A percentile compares a stretch with the other conserved stretches of the same genome.
Conservation (phyloP, 2,797 vertebrate species). For the Eulemur albifrons region DNA sequence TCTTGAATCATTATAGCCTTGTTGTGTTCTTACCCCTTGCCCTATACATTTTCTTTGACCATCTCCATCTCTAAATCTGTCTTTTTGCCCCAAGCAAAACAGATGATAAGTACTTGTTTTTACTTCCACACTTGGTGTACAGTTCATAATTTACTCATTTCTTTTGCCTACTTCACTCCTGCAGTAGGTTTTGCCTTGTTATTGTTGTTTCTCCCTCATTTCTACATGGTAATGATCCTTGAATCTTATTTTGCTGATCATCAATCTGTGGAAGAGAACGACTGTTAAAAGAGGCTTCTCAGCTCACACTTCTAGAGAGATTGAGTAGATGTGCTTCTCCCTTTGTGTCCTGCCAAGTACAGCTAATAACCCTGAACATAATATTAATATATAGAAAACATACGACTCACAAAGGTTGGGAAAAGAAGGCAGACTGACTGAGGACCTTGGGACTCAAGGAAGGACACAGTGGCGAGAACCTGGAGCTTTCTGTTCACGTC, state of each 20-base stretch:
- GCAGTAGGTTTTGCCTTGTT: background rate
- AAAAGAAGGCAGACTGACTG: background rate
- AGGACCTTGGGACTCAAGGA: background rate
- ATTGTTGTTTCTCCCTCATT: background rate
- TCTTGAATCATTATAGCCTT: background rate
- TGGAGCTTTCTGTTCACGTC: background rate
- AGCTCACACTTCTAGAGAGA: background rate
- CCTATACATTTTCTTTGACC: background rate
- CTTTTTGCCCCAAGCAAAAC: background rate
- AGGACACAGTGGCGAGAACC: background rate
- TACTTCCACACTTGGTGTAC: background rate
- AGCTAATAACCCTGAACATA: background rate
- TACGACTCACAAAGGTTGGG: background rate
- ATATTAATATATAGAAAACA: background rate
- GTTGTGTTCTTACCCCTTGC: no score
- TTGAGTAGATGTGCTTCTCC: background rate
- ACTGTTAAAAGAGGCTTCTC: background rate
- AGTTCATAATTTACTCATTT: background rate
- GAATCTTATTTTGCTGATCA: background rate
- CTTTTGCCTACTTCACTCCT: background rate
- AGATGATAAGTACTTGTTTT: background rate
- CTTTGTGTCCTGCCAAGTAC: background rate
- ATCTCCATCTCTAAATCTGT: background rate
- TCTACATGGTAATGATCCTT: background rate
- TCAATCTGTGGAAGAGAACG: background rate